Percentiles rank a stretch among this genome's conserved stretches.
These are phyloP conservation scores for Tapirus indicus DNA, from an alignment of 2,797 vertebrate genomes.

Conservation along the genomic window DNA sequence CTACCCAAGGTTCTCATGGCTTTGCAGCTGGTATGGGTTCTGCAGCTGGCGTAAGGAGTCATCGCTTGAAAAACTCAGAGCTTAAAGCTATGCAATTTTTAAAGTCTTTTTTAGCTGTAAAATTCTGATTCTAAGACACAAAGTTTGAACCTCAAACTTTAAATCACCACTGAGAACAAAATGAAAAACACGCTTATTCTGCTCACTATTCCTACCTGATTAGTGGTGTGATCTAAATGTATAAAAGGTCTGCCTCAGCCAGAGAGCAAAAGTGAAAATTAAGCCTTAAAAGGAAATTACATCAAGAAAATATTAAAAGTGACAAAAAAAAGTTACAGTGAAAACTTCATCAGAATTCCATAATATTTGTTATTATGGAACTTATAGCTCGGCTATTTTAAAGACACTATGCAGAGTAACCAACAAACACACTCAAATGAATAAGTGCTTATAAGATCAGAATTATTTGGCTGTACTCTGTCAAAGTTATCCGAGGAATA, in stretches of 20 bases:
- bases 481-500: neutral
- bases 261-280: neutral
- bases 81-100: neutral
- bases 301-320: neutral
- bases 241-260: neutral
- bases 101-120: neutral
- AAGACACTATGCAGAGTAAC: neutral
- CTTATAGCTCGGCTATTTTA: neutral
- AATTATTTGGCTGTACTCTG: neutral
- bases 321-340: neutral
- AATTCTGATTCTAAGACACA: neutral
- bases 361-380: neutral
- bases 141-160: conserved; percentile 7
- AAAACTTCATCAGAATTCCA: neutral
- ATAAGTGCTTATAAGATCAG: neutral
- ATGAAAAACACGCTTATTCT: neutral
- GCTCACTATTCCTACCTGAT: neutral
- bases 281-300: neutral
- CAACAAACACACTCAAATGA: neutral
- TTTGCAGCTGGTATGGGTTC: neutral
- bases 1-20: neutral
- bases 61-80: neutral
- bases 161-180: conserved; percentile 25
- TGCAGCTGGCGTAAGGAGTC: neutral
- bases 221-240: neutral